Evolutionary conservation across 1,140 invertebrate genomes (phyloP).

Genomic region (Diachasmimorpha longicaudata): DNA sequence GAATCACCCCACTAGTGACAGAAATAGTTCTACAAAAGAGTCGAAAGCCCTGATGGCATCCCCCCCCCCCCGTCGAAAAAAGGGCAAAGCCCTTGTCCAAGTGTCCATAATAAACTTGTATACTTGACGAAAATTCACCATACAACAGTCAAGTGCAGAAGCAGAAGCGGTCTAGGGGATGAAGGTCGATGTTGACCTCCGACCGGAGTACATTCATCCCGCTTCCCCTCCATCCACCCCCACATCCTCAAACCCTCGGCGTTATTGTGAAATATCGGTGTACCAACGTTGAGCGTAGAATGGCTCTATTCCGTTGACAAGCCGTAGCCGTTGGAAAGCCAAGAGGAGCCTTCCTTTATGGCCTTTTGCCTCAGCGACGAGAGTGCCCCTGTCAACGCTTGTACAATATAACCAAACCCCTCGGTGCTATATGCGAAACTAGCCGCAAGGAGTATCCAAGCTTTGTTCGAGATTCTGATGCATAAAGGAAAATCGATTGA

Average conservation of each 20-base stretch:
- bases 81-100: neutral
- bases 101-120: neutral
- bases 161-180: neutral
- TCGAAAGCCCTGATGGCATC: neutral
- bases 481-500: neutral
- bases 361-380: slow-evolving; percentile 14
- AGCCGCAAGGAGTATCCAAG: neutral
- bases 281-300: slow-evolving; percentile 22
- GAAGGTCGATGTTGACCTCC: slow-evolving; percentile 21
- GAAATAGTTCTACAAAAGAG: too few relatives aligned
- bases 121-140: neutral
- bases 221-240: neutral
- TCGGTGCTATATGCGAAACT: neutral
- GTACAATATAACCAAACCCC: neutral
- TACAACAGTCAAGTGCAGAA: neutral
- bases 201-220: slow-evolving; percentile 4
- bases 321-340: slow-evolving; percentile 20
- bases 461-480: neutral
- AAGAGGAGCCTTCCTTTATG: slow-evolving; percentile 20
- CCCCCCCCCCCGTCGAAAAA: neutral
- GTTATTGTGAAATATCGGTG: slow-evolving; percentile 33
- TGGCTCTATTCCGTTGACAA: slow-evolving; percentile 30
- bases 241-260: neutral
- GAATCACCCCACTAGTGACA: neutral
- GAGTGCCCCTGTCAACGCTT: slow-evolving; percentile 10